Base-by-base conservation (phyloP, 2,888 invertebrate genomes). In the Pyrochroa serraticornis region DNA sequence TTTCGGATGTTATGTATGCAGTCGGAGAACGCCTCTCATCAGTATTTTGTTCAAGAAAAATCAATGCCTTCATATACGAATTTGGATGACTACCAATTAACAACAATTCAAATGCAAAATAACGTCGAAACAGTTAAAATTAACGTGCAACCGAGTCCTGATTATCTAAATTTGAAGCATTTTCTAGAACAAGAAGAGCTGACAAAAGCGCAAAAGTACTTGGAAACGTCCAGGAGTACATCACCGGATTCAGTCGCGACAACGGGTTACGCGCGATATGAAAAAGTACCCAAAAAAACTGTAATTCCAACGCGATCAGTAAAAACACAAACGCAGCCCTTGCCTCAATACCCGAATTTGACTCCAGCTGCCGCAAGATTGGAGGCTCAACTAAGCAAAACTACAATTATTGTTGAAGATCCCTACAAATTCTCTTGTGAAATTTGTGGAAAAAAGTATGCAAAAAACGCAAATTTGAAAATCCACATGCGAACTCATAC, bases 401-500 rank as follows among this genome's bases (percentile, higher is more conserved):
- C 62, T 2, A 60, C 56, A n/a, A 62, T 62, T n/a, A 48, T 62
- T 10, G 41, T 62, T 3, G 62, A 62, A 6, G 59, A 62, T 31
- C 59, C 62, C 6, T 52, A 42, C 34, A 61, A 59, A 39, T 71
- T 65, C 45, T 62, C 53, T 6, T 72, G 72, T 46, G 63, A 58
- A 6, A 53, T 70, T 14, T 72, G 72, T 50, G 69, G 67, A 3
- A 72, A 71, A 47, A 67, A 63, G 37, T 72, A 72, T 37, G 61
- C 67, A 12, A 72, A 72, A 57, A 72, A 71, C 41, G 72, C 71
- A 6, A 72, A 72, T 63, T 60, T 72, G 30, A 66, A 68, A 30
- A 70, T 72, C 10, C 72, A 72, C 55, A 71, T 71, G 70, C 42
- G 72, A 33, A 72, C 71, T 1, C 72, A 72, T 36, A 54, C 59